Evolutionary conservation across 2,888 invertebrate species (phyloP).

Genomic region (Mythimna pallens): DNA sequence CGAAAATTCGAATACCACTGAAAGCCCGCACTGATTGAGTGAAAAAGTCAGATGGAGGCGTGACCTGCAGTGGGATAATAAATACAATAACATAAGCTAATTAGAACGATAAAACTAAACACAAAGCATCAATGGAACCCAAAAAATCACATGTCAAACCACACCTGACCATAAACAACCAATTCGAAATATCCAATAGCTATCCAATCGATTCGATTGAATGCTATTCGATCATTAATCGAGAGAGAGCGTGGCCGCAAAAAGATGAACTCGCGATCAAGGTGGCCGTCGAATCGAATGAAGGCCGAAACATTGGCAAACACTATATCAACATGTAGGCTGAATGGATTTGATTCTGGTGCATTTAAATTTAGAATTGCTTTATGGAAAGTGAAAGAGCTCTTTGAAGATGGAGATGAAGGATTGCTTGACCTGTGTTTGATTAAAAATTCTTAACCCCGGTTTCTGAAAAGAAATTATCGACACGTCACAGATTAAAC

Average conservation of each 20-base stretch:
- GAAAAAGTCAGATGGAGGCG: too few species aligned
- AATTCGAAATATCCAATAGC: constrained; percentile 62
- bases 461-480: too few species aligned
- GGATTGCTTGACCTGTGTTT: constrained; percentile 11
- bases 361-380: constrained; percentile 48
- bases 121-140: constrained; percentile 13
- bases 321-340: constrained; percentile 57
- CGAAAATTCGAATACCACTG: too few species aligned
- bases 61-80: too few species aligned
- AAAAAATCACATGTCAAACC: constrained; percentile 43
- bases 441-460: constrained; percentile 13
- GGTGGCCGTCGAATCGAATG: constrained; percentile 68
- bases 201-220: constrained; percentile 62
- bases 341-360: constrained; percentile 46
- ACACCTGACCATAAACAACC: constrained; percentile 62
- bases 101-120: neutral
- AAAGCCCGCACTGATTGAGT: too few species aligned
- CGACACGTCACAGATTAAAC: too few species aligned
- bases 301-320: constrained; percentile 72
- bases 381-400: constrained; percentile 41
- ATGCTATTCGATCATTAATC: constrained; percentile 67
- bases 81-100: too few species aligned
- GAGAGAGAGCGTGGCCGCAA: constrained; percentile 69
- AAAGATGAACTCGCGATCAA: constrained; percentile 73
- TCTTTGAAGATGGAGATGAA: constrained; percentile 35